Percentiles rank a stretch among this genome's conserved stretches.
phyloP scores from a whole-genome alignment of 1,140 invertebrate species.

The Tetramorium simillimum region DNA sequence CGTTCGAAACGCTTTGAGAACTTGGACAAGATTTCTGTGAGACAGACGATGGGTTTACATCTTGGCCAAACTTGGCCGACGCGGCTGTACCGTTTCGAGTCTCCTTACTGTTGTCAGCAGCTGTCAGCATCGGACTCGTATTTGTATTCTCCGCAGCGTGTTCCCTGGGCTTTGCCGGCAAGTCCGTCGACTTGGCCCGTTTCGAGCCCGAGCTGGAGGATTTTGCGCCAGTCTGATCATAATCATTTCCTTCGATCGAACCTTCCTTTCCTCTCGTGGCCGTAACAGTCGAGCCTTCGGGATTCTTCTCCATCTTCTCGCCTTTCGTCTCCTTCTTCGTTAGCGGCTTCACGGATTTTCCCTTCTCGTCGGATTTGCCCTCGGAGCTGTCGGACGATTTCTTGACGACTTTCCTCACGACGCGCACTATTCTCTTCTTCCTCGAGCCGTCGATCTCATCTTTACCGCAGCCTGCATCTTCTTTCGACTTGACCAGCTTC shows the following conservation, averaged over 20 bases:
- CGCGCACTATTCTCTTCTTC: constrained; percentile 80
- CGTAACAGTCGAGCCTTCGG: not conserved
- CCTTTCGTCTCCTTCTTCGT: constrained; percentile 63
- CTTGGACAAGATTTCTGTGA: not conserved
- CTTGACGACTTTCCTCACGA: constrained; percentile 80
- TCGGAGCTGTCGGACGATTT: constrained; percentile 76
- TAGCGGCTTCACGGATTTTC: constrained; percentile 64
- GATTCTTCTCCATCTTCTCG: constrained; percentile 67
- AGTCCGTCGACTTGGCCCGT: not conserved
- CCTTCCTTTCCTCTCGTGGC: not conserved
- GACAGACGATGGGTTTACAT: not conserved
- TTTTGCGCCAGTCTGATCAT: not conserved
- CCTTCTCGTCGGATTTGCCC: constrained; percentile 74
- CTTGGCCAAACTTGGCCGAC: not conserved
- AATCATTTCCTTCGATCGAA: constrained; percentile 6
- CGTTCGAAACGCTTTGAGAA: not conserved
- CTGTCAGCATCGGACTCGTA: not conserved
- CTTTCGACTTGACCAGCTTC: constrained; percentile 73
- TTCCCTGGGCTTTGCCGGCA: not conserved
- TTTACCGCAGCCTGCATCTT: constrained; percentile 62
- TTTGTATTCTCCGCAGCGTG: not conserved
- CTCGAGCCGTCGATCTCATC: constrained; percentile 75
- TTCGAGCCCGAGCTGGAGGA: not conserved
- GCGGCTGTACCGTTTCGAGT: too few relatives aligned
- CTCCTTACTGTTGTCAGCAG: not conserved